Evolutionary conservation across 2,888 invertebrate genomes (phyloP), one percentile per base, ranked within the genome.

Genomic region (Chouioia cunea): DNA sequence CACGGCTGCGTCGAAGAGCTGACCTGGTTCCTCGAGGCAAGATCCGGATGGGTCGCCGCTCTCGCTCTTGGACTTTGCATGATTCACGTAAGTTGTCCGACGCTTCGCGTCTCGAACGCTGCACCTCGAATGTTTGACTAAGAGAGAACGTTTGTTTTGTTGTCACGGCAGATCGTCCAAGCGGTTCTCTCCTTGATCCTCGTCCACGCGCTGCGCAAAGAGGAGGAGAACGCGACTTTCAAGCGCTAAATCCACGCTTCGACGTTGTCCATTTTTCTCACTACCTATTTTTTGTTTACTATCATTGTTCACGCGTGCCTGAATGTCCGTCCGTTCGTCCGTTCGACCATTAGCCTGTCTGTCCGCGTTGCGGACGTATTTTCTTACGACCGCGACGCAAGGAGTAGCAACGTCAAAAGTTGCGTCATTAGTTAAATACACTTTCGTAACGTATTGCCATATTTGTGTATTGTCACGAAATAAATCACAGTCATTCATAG

Each of bases 1-100:
- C 92, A 94, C 81, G 96, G 96, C 18, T 97, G 96, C 80, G 92
- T 95, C 2, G 94, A 95, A 74, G 94, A 94, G 81, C 87, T 96
- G 76, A 93, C 95, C n/a, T 94, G 94, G 92, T 95, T 93, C 84
- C 88, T 96, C 76, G 95, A 95, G 82, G 91, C 91, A 68, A 93
- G 94, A 84, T 91, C 94, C 14, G 90, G 91, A 43, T 95, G 96
- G 94, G 87, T 96, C 47, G 92, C 94, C 12, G 95, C 93, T 4
- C 87, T 96, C 20, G 92, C 94, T 0, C 89, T 96, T 79, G 88
- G 91, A 2, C 87, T 93, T 63, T 93, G 93, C 78, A 89, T 94
- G 87, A 87, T 96, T 66, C 91, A 94, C 84, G 95, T 96, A 87
- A 90, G 91, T 88, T 53, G n/a, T n/a, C n/a, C n/a, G n/a, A n/a